Percentiles rank a stretch among this genome's conserved stretches.
Conservation (phyloP, 2,113 vertebrate genomes). For the Apus apus region DNA sequence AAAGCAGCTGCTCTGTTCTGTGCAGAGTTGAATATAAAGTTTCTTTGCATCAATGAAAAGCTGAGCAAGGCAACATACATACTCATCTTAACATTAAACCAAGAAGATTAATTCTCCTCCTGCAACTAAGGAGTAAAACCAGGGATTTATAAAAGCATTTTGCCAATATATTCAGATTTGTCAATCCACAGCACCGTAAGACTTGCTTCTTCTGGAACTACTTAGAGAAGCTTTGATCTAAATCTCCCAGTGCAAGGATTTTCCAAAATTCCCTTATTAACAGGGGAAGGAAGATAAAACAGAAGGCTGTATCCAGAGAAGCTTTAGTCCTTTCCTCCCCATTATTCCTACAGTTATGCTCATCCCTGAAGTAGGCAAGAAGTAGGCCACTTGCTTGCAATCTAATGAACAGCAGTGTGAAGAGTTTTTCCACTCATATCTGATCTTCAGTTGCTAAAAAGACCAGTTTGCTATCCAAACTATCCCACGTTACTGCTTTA, state of each 20-base stretch:
- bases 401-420: neutral
- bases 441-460: neutral
- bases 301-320: neutral
- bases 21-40: neutral
- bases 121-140: neutral
- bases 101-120: neutral
- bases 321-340: neutral
- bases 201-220: neutral
- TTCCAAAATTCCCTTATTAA: neutral
- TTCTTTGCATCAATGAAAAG: neutral
- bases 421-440: neutral
- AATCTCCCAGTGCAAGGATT: neutral
- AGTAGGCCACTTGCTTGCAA: neutral
- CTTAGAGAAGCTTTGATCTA: neutral
- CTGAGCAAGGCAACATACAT: neutral
- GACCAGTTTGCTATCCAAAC: neutral
- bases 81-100: neutral
- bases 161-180: neutral
- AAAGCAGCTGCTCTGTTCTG: neutral
- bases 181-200: neutral
- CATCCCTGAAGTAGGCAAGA: neutral
- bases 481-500: neutral
- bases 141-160: neutral
- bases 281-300: neutral
- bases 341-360: neutral